These are phyloP conservation scores for Drosophila mimetica DNA, from an alignment of 2,888 invertebrate species.

Conservation along the genomic window DNA sequence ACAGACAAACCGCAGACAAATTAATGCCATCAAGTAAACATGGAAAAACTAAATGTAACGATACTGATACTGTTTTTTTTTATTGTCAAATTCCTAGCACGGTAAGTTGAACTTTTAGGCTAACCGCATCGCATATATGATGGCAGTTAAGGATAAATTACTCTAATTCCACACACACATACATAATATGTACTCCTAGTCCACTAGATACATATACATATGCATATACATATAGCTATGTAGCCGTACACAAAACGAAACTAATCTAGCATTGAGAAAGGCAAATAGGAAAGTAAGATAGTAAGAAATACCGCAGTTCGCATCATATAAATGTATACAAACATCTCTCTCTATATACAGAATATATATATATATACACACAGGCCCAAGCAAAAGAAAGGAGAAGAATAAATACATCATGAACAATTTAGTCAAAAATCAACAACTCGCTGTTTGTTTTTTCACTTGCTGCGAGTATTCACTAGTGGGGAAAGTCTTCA, in stretches of 20 bases:
- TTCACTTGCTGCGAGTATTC: too few species aligned
- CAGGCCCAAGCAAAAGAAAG: conserved; percentile 20
- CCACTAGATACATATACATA: conserved; percentile 33
- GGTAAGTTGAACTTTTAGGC: conserved; percentile 66
- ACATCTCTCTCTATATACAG: conserved; percentile 19
- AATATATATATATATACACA: conserved; percentile 18
- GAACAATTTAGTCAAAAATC: conserved; percentile 77
- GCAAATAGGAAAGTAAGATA: conserved; percentile 22
- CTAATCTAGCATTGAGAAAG: conserved; percentile 42
- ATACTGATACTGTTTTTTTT: conserved; percentile 34
- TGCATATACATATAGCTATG: conserved; percentile 35
- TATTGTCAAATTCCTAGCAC: conserved; percentile 59
- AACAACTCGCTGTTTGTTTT: conserved; percentile 30
- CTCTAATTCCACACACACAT: conserved; percentile 39
- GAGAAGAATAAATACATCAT: conserved; percentile 70
- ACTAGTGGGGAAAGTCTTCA: too few species aligned
- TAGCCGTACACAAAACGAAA: conserved; percentile 49
- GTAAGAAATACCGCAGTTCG: conserved; percentile 50
- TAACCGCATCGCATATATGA: conserved; percentile 21
- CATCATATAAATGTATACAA: conserved; percentile 31
- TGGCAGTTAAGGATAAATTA: conserved; percentile 44
- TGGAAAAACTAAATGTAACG: conserved; percentile 28
- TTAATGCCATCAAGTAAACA: conserved; percentile 41
- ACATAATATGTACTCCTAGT: conserved; percentile 41
- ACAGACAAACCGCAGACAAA: conserved; percentile 28